A percentile compares a stretch with the other conserved stretches of the same genome.
phyloP scores from a whole-genome alignment of 2,797 vertebrate species.

The Phalanger gymnotis region DNA sequence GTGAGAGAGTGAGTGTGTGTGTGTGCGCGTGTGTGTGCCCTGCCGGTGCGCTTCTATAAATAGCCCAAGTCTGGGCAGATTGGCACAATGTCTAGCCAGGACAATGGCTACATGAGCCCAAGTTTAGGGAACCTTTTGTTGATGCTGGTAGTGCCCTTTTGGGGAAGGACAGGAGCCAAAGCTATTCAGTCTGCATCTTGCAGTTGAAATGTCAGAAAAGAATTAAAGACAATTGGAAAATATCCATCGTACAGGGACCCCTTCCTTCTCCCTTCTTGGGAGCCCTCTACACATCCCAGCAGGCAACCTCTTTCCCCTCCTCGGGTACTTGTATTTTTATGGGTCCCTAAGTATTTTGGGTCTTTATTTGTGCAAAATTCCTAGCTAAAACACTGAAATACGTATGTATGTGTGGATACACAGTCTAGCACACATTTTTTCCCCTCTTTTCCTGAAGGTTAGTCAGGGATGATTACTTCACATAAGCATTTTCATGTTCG shows the following conservation, averaged over 20 bases:
- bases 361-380: neutral
- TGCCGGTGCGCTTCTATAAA: slow-evolving; percentile 78
- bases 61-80: slow-evolving; percentile 81
- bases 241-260: neutral
- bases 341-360: neutral
- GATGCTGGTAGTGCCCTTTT: slow-evolving; percentile 12
- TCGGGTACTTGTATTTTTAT: neutral
- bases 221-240: neutral
- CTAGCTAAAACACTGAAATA: neutral
- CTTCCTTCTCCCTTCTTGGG: neutral
- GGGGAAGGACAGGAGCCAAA: neutral
- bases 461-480: neutral
- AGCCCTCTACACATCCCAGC: neutral
- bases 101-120: slow-evolving; percentile 74
- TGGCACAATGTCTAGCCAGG: slow-evolving; percentile 75
- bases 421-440: neutral
- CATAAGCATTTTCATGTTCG: neutral
- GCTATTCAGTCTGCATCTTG: neutral
- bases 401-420: neutral
- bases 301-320: neutral
- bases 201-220: neutral
- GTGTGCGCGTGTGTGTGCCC: slow-evolving; percentile 29
- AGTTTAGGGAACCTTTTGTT: slow-evolving; percentile 70
- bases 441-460: neutral
- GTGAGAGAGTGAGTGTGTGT: neutral